phyloP scores from a whole-genome alignment of 1,140 invertebrate genomes.

The Philopotamus ludificatus region DNA sequence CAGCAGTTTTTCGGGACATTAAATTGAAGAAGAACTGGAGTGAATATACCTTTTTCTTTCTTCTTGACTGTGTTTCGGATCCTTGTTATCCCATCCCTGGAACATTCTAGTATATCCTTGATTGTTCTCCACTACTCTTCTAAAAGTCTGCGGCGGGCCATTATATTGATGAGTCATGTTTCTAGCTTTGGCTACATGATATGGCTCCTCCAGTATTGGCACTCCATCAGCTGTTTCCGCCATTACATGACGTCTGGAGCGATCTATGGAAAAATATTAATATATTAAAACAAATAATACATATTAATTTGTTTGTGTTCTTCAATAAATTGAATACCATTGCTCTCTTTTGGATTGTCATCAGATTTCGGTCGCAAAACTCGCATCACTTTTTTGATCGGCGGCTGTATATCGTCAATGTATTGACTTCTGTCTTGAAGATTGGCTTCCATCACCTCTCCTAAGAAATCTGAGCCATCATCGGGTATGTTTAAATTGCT shows the following conservation, averaged over 20 bases:
- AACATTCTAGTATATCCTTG: conserved; percentile 16
- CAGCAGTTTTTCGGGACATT: background rate
- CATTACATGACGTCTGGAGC: conserved; percentile 31
- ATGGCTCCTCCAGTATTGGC: conserved; percentile 32
- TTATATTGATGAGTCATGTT: conserved; percentile 19
- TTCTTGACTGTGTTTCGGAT: background rate
- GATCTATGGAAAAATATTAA: conserved; percentile 17
- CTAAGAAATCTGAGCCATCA: conserved; percentile 28
- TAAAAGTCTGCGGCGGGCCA: conserved; percentile 7
- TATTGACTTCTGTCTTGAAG: conserved; percentile 17
- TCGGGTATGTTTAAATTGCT: background rate
- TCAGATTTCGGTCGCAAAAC: conserved; percentile 12
- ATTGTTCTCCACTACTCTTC: background rate
- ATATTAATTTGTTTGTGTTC: conserved; percentile 7
- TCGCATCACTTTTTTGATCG: conserved; percentile 33
- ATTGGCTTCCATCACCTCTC: conserved; percentile 35
- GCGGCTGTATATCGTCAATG: conserved; percentile 13
- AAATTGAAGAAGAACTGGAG: background rate
- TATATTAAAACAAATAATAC: background rate
- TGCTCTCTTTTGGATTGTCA: too few relatives aligned
- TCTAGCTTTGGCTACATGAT: conserved; percentile 17
- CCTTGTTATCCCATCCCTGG: conserved; percentile 22
- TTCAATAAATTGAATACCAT: too few relatives aligned
- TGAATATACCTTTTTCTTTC: conserved; percentile 22
- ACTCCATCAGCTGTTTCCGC: conserved; percentile 32